Conservation (phyloP, 1,140 invertebrate species). For the Euglossa dilemma region DNA sequence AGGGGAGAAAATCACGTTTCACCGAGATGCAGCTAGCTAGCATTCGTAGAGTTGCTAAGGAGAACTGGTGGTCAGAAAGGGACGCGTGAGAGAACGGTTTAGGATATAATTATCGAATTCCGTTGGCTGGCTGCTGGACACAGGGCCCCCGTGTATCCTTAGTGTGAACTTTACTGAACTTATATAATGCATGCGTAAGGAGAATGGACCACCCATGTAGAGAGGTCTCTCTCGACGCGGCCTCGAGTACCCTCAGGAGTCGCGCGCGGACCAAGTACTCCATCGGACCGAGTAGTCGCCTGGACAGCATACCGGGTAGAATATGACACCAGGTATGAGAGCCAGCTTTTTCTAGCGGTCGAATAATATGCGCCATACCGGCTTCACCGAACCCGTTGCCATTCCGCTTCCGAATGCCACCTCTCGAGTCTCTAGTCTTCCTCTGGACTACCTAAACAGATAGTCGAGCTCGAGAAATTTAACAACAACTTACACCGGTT, state of each 20-base stretch:
- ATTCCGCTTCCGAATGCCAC: background rate
- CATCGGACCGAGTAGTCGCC: slow-evolving; percentile 72
- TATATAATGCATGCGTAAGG: slow-evolving; percentile 78
- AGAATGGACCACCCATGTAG: slow-evolving; percentile 82
- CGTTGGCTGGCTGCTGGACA: slow-evolving; percentile 32
- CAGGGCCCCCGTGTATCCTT: slow-evolving; percentile 51
- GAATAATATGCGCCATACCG: slow-evolving; percentile 26
- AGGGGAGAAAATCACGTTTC: background rate
- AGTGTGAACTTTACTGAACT: slow-evolving; percentile 70
- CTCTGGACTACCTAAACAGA: background rate
- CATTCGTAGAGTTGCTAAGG: background rate
- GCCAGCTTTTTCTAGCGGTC: slow-evolving; percentile 50
- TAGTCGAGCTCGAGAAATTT: background rate
- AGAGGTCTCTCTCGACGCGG: slow-evolving; percentile 74
- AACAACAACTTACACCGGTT: background rate
- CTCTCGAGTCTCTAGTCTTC: too few species aligned
- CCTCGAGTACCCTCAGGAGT: slow-evolving; percentile 76
- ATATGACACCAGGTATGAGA: slow-evolving; percentile 70
- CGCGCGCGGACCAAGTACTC: slow-evolving; percentile 79
- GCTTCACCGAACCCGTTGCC: background rate
- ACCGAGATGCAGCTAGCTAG: background rate
- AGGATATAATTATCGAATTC: slow-evolving; percentile 64
- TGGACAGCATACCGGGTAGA: slow-evolving; percentile 72
- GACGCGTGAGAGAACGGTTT: slow-evolving; percentile 41
- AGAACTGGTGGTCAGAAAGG: background rate